These are phyloP conservation scores for Epsilonema sp. DNA, from an alignment of 2,888 invertebrate species.

Conservation along the genomic window DNA sequence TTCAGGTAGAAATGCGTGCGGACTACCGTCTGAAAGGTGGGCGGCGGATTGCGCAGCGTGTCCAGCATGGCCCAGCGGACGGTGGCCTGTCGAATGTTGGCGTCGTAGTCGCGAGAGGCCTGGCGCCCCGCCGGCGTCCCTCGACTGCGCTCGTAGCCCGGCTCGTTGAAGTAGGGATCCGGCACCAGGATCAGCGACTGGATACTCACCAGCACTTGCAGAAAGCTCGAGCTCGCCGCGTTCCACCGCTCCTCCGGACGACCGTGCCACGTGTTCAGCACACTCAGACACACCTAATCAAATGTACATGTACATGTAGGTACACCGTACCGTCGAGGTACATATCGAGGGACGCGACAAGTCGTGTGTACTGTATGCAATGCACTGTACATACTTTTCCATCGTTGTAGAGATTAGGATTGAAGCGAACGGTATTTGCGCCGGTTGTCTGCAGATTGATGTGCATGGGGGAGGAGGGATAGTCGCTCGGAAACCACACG, in stretches of 20 bases:
- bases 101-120: slow-evolving; percentile 78
- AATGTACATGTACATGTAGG: too few relatives aligned
- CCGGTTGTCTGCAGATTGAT: slow-evolving; percentile 42
- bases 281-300: slow-evolving; percentile 52
- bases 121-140: slow-evolving; percentile 49
- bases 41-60: slow-evolving; percentile 66
- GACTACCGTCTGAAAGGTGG: slow-evolving; percentile 77
- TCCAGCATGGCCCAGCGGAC: slow-evolving; percentile 91
- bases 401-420: slow-evolving; percentile 41
- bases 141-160: slow-evolving; percentile 33
- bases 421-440: slow-evolving; percentile 39
- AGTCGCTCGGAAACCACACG: slow-evolving; percentile 39
- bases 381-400: slow-evolving; percentile 31
- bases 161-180: slow-evolving; percentile 36
- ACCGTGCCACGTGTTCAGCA: slow-evolving; percentile 88
- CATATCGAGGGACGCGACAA: too few relatives aligned
- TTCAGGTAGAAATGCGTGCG: slow-evolving; percentile 85
- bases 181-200: slow-evolving; percentile 34
- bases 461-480: slow-evolving; percentile 37
- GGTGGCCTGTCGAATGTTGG: slow-evolving; percentile 67
- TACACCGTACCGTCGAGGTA: too few relatives aligned
- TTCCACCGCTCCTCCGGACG: slow-evolving; percentile 93
- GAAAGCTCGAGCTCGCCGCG: slow-evolving; percentile 76
- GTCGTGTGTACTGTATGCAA: too few relatives aligned
- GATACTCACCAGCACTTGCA: slow-evolving; percentile 39